Evolutionary conservation across 2,797 vertebrate species (phyloP).

Genomic region (Bradypus variegatus): DNA sequence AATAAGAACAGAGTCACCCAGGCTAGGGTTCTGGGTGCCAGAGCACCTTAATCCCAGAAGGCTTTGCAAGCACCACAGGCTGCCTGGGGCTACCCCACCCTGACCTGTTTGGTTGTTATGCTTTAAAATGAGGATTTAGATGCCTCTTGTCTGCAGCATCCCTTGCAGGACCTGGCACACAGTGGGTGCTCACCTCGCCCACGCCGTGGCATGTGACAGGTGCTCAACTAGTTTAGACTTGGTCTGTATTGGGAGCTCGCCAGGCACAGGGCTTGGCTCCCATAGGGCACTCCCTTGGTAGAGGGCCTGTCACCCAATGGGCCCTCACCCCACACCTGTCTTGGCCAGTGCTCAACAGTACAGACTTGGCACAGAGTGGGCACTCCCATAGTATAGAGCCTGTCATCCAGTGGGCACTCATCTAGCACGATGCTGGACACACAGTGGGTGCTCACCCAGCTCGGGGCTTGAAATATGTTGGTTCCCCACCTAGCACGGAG

Average conservation of each 20-base stretch:
- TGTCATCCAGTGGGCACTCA: neutral
- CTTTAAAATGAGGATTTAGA: slow-evolving; percentile 12
- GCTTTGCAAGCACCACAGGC: neutral
- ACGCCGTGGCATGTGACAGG: slow-evolving; percentile 14
- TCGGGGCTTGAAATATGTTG: neutral
- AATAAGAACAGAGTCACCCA: neutral
- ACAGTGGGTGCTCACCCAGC: neutral
- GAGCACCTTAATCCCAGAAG: slow-evolving; percentile 20
- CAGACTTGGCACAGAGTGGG: neutral
- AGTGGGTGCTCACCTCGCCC: neutral
- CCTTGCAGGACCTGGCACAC: slow-evolving; percentile 13
- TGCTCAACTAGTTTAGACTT: slow-evolving; percentile 23
- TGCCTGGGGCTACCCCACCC: neutral
- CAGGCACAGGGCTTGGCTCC: neutral
- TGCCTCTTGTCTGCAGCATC: neutral
- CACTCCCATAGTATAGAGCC: neutral
- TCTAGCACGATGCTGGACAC: neutral
- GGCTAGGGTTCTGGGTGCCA: neutral
- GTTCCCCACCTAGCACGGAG: neutral
- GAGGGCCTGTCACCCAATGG: neutral
- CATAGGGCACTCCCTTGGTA: neutral
- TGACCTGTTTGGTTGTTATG: neutral
- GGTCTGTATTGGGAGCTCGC: neutral
- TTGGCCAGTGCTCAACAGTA: neutral
- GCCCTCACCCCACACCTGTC: neutral